phyloP scores from a whole-genome alignment of 1,140 invertebrate genomes.

The Cryptotermes secundus region DNA sequence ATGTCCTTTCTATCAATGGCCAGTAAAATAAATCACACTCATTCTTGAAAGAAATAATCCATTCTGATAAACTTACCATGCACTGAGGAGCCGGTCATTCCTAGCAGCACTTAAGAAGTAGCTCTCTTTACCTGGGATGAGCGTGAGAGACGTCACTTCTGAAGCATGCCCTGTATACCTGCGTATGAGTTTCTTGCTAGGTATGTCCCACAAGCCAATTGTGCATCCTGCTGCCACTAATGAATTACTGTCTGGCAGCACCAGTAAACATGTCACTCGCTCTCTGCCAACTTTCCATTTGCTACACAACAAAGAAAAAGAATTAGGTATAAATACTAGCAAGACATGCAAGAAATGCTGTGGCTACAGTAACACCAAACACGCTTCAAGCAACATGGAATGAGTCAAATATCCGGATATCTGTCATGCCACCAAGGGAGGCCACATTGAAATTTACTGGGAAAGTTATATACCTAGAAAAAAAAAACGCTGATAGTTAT shows the following conservation, averaged over 20 bases:
- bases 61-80: constrained; percentile 55
- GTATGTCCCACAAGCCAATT: constrained; percentile 66
- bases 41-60: constrained; percentile 23
- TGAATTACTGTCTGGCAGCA: constrained; percentile 60
- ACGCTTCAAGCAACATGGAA: no score
- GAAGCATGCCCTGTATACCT: constrained; percentile 68
- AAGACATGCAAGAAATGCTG: no score
- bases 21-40: no score
- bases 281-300: constrained; percentile 66
- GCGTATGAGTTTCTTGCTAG: constrained; percentile 57
- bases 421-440: no score
- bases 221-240: constrained; percentile 63
- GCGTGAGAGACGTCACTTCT: constrained; percentile 58
- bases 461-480: no score
- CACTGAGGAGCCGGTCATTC: constrained; percentile 58
- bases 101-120: constrained; percentile 64
- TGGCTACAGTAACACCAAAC: no score
- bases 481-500: no score
- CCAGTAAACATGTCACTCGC: constrained; percentile 64
- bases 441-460: no score
- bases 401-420: no score
- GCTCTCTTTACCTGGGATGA: constrained; percentile 46
- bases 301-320: constrained; percentile 38
- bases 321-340: no score
- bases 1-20: no score